Evolutionary conservation across 2,113 vertebrate genomes (phyloP).

Genomic region (Campylomormyrus numenius): DNA sequence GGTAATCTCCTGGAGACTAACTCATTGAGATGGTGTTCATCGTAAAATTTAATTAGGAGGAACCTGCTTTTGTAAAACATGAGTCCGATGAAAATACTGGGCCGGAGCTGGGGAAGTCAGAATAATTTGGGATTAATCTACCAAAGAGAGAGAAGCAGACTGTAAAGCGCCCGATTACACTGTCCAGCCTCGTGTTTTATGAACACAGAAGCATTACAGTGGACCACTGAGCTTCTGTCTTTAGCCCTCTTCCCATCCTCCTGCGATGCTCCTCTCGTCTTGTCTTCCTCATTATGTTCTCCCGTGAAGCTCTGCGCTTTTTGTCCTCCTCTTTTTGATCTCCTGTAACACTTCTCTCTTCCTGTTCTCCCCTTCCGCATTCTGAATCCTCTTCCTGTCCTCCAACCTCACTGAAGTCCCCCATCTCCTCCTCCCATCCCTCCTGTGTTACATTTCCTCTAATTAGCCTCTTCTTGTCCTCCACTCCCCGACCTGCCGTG

Average conservation of each 20-base stretch:
- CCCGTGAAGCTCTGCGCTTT: neutral
- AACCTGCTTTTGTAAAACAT: neutral
- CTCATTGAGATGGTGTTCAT: conserved; percentile 26
- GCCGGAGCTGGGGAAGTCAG: neutral
- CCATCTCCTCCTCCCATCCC: neutral
- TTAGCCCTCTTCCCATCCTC: neutral
- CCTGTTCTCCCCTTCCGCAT: neutral
- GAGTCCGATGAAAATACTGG: neutral
- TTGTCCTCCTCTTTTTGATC: neutral
- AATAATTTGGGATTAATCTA: conserved; percentile 15
- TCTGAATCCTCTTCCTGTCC: neutral
- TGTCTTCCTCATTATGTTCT: neutral
- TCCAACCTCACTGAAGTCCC: neutral
- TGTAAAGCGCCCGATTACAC: neutral
- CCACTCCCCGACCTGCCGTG: neutral
- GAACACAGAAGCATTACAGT: neutral
- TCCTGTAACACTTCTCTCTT: neutral
- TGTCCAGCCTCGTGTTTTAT: neutral
- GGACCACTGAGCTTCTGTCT: neutral
- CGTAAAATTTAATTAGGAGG: conserved; percentile 34
- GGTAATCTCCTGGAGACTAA: conserved; percentile 42
- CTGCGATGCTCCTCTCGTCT: neutral
- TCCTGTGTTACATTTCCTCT: neutral
- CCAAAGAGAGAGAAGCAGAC: neutral
- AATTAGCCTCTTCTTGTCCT: neutral